A percentile compares a stretch with the other conserved stretches of the same genome.
Conservation (phyloP, 2,888 invertebrate species). For the Drosophila borborema region DNA sequence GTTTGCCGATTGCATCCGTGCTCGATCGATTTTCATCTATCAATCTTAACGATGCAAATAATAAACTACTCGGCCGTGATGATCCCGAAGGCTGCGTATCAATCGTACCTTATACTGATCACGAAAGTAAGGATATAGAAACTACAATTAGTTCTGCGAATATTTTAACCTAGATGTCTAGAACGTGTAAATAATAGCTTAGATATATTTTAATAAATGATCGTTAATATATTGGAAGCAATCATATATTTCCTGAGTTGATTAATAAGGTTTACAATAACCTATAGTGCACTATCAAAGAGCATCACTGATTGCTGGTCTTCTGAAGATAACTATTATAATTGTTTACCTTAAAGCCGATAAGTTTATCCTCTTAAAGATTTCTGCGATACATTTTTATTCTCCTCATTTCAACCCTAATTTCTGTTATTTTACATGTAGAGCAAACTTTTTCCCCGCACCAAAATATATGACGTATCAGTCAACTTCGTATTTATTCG, state of each 20-base stretch:
- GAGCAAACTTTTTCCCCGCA: too few relatives aligned
- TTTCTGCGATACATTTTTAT: too few relatives aligned
- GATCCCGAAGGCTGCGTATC: constrained; percentile 91
- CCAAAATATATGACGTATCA: too few relatives aligned
- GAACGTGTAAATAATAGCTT: not conserved
- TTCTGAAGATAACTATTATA: too few relatives aligned
- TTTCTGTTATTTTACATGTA: too few relatives aligned
- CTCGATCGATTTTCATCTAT: constrained; percentile 36
- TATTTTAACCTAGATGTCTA: constrained; percentile 22
- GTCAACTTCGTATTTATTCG: too few relatives aligned
- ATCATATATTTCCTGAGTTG: not conserved
- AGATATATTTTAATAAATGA: constrained; percentile 16
- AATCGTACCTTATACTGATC: constrained; percentile 22
- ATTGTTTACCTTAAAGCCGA: too few relatives aligned
- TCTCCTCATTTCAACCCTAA: too few relatives aligned
- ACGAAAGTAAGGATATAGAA: constrained; percentile 37
- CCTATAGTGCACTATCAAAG: too few relatives aligned
- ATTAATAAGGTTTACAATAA: not conserved
- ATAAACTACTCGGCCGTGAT: constrained; percentile 85
- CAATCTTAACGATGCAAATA: constrained; percentile 49
- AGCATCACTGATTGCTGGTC: too few relatives aligned
- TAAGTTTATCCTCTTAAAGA: too few relatives aligned
- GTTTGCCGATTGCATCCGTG: constrained; percentile 85
- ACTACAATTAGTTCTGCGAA: constrained; percentile 16
- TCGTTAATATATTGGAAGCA: constrained; percentile 13